Base-by-base conservation (phyloP, 1,140 invertebrate genomes). In the Cardiocondyla obscurior region DNA sequence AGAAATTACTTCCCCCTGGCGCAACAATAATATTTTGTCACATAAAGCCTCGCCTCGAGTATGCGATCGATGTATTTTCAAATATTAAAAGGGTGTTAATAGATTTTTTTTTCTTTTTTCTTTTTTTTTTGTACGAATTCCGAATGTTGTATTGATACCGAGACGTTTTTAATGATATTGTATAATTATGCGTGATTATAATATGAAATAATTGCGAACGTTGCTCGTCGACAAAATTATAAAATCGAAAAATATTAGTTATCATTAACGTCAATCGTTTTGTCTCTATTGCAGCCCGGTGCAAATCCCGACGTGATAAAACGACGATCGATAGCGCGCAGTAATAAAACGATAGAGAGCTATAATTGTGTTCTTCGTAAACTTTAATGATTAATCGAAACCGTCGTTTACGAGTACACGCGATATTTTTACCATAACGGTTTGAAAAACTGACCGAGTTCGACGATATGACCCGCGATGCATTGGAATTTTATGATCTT, bases 1-100 rank as follows among this genome's bases (percentile, higher is more conserved):
- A 64, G 58, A 49, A 49, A 58, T 76, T 33, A 62, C 30, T 76
- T 44, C 30, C 72, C 72, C 10, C n/a, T n/a, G 55, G 33, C 16
- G 12, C 25, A 28, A 53, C 53, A 22, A 19, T 46, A 44, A 42
- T n/a, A n/a, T n/a, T n/a, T n/a, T n/a, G n/a, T n/a, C n/a, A n/a
- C n/a, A n/a, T n/a, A n/a, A n/a, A n/a, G n/a, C n/a, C n/a, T n/a
- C n/a, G n/a, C n/a, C n/a, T n/a, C n/a, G n/a, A n/a, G n/a, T n/a
- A n/a, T n/a, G n/a, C n/a, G n/a, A n/a, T n/a, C n/a, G n/a, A n/a
- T n/a, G n/a, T n/a, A n/a, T n/a, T n/a, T n/a, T n/a, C n/a, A n/a
- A n/a, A n/a, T n/a, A n/a, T n/a, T n/a, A n/a, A n/a, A n/a, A n/a
- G n/a, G n/a, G n/a, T n/a, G n/a, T n/a, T n/a, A n/a, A n/a, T n/a